Evolutionary conservation across 1,140 invertebrate species (phyloP), one percentile per base, ranked within the genome.

Genomic region (Caerostris extrusa): DNA sequence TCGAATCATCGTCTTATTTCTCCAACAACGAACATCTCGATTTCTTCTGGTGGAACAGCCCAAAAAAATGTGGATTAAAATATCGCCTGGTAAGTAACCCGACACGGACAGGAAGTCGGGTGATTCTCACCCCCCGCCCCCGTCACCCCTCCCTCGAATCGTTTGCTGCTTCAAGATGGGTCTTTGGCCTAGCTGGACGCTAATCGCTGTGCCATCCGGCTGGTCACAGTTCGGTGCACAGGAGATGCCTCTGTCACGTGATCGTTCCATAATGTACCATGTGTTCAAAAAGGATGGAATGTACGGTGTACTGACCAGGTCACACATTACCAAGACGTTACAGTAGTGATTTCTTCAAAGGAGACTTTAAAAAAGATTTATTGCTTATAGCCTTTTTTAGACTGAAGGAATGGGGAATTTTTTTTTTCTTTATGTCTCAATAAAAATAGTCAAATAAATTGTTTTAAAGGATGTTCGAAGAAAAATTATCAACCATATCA

Each of bases 201-300:
- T 86, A 86, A 86, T 86, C 83, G 19, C 12, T 7, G 19, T 86
- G 58, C 50, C n/a, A 86, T 86, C 83, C 83, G 83, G 83, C 57
- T 86, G 50, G 83, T 86, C 58, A 86, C 58, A 58, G 83, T 60
- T 58, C 57, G 83, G 83, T 86, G 57, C 6, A 19, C 58, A 60
- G 17, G 53, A 57, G 34, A n/a, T 8, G 19, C 34, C 34, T 34
- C 34, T 34, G 69, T 71, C 69, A 71, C 69, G 69, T 71, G 69
- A 71, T 71, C 34, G 3, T 71, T 71, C 69, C 69, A 71, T 71
- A 71, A 71, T 71, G 34, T 34, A 34, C 34, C 34, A 34, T 34
- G 34, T 34, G 69, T 71, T 71, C 69, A 7, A 71, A 34, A 71
- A 10, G 8, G 19, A 71, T 71, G 69, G 69, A 71, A 71, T 71